These are phyloP conservation scores for Hyles vespertilio DNA, from an alignment of 1,140 invertebrate species.

Conservation along the genomic window DNA sequence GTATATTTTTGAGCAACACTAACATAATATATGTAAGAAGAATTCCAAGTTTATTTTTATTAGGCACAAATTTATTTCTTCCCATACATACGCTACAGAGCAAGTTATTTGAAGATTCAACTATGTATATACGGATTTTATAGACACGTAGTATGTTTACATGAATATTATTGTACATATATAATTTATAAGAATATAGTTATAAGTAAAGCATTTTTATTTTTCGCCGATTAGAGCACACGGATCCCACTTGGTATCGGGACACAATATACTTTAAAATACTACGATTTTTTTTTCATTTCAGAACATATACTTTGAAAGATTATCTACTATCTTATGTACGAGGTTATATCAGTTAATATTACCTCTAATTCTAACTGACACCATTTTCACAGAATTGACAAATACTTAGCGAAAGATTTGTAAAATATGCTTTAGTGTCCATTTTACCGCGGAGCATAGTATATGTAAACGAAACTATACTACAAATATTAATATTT, in stretches of 20 bases:
- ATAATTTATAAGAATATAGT: conserved; percentile 75
- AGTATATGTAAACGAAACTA: conserved; percentile 8
- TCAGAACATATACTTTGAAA: conserved; percentile 59
- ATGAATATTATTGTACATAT: conserved; percentile 66
- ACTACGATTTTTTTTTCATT: conserved; percentile 50
- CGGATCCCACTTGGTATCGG: conserved; percentile 53
- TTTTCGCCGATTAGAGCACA: conserved; percentile 62
- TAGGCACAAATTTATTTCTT: conserved; percentile 68
- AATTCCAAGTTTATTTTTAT: conserved; percentile 54
- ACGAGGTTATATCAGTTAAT: conserved; percentile 48
- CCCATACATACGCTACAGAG: conserved; percentile 42
- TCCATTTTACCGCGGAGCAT: conserved; percentile 42
- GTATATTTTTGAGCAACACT: conserved; percentile 68
- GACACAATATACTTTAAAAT: conserved; percentile 59
- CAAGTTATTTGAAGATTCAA: conserved; percentile 39
- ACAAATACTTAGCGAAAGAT: conserved; percentile 55
- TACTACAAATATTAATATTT: conserved; percentile 9
- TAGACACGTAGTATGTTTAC: conserved; percentile 71
- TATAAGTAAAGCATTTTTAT: conserved; percentile 74
- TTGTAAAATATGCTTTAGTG: conserved; percentile 45
- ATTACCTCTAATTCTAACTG: conserved; percentile 58
- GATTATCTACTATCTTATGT: conserved; percentile 59
- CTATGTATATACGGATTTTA: conserved; percentile 44
- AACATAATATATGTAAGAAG: conserved; percentile 62
- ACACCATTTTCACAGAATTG: conserved; percentile 70